phyloP scores from a whole-genome alignment of 1,140 invertebrate genomes.

The Drosophila subpulchrella region DNA sequence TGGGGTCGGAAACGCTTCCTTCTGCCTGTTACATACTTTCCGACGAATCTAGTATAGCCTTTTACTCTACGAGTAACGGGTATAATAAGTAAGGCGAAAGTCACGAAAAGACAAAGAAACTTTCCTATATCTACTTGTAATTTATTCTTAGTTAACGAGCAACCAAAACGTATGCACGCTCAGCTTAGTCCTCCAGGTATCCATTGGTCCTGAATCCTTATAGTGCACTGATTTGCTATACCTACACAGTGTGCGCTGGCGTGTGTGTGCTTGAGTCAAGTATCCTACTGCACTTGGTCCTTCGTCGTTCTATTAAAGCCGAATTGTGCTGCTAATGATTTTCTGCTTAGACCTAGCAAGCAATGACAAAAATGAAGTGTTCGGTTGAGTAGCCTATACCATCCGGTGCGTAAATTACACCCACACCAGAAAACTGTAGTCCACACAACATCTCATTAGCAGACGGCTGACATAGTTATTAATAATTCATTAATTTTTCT shows the following conservation, averaged over 20 bases:
- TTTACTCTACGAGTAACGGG: too few species aligned
- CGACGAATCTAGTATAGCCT: too few species aligned
- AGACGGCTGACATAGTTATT: slow-evolving; percentile 65
- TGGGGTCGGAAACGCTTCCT: too few species aligned
- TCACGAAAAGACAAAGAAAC: slow-evolving; percentile 22
- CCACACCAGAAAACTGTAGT: too few species aligned
- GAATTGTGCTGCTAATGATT: slow-evolving; percentile 81
- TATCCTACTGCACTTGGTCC: slow-evolving; percentile 44
- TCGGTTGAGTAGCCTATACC: slow-evolving; percentile 32
- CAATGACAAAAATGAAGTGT: slow-evolving; percentile 59
- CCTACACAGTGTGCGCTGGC: slow-evolving; percentile 13
- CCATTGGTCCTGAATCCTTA: not conserved
- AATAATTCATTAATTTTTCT: slow-evolving; percentile 77
- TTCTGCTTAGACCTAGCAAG: slow-evolving; percentile 72
- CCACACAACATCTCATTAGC: slow-evolving; percentile 55
- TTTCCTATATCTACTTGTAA: slow-evolving; percentile 23
- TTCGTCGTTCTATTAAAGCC: slow-evolving; percentile 67
- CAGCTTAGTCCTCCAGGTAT: slow-evolving; percentile 64
- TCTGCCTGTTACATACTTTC: too few species aligned
- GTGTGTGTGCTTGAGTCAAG: slow-evolving; percentile 52
- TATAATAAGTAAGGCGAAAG: slow-evolving; percentile 42
- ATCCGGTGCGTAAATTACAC: slow-evolving; percentile 21
- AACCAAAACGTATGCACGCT: too few species aligned
- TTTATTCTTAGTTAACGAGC: slow-evolving; percentile 82
- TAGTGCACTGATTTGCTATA: slow-evolving; percentile 25